A percentile compares a stretch with the other conserved stretches of the same genome.
These are phyloP conservation scores for Ibycter americanus DNA, from an alignment of 2,797 vertebrate genomes.

Conservation along the genomic window DNA sequence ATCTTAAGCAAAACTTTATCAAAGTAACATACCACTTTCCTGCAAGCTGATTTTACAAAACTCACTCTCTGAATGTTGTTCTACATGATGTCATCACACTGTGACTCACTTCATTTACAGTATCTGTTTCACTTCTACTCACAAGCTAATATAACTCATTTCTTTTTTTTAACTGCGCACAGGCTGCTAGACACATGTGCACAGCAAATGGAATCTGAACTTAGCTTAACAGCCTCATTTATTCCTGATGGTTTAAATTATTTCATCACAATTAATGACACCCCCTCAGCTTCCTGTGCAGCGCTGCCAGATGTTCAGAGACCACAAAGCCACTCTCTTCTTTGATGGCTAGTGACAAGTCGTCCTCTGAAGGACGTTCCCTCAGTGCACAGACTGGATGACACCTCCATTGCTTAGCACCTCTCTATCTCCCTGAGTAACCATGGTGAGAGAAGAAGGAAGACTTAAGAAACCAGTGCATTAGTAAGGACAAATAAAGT, in stretches of 20 bases:
- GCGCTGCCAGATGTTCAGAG: conserved; percentile 96
- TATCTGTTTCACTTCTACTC: conserved; percentile 81
- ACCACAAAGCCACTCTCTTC: conserved; percentile 88
- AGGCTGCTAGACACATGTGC: conserved; percentile 85
- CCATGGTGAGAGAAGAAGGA: conserved; percentile 67
- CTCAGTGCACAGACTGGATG: conserved; percentile 77
- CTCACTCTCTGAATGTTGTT: conserved; percentile 63
- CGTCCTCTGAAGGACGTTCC: conserved; percentile 93
- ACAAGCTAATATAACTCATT: conserved; percentile 76
- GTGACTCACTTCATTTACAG: conserved; percentile 79
- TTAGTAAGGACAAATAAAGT: conserved; percentile 68
- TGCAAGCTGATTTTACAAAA: conserved; percentile 60
- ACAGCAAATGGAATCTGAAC: conserved; percentile 87
- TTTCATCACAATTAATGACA: conserved; percentile 99
- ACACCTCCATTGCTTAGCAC: conserved; percentile 83
- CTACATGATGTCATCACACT: conserved; percentile 73
- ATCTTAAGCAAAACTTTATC: conserved; percentile 63
- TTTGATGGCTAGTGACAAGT: conserved; percentile 90
- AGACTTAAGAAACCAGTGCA: conserved; percentile 68
- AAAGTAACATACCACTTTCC: conserved; percentile 44
- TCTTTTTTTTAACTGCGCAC: conserved; percentile 71
- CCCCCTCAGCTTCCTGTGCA: conserved; percentile 89
- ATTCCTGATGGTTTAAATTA: conserved; percentile 99
- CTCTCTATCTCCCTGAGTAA: conserved; percentile 77
- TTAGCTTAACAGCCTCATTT: conserved; percentile 98